These are phyloP conservation scores for Nasonovia ribisnigri DNA, from an alignment of 2,888 invertebrate genomes.

Conservation along the genomic window DNA sequence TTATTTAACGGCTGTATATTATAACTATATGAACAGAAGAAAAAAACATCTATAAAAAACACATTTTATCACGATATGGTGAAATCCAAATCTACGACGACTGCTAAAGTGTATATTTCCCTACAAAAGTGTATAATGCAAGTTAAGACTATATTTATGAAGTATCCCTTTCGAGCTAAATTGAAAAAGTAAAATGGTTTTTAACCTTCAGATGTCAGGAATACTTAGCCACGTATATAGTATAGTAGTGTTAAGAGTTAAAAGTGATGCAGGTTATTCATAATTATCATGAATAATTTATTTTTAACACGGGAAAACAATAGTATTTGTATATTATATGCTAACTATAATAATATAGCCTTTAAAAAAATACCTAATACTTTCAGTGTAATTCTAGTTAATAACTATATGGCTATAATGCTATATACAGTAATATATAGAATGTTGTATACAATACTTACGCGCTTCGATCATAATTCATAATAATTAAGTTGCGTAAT, in stretches of 20 bases:
- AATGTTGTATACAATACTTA: neutral
- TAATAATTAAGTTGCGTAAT: neutral
- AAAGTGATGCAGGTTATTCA: conserved; percentile 2
- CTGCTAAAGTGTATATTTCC: neutral
- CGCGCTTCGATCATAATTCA: neutral
- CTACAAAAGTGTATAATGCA: neutral
- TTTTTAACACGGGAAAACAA: conserved; percentile 57
- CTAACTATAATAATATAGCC: neutral
- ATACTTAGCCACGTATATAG: conserved; percentile 33
- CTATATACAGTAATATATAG: neutral
- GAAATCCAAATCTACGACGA: neutral
- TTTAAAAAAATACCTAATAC: neutral
- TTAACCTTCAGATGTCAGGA: conserved; percentile 43
- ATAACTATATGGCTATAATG: no score
- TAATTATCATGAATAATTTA: conserved; percentile 43
- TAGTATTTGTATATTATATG: neutral
- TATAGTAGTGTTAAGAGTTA: neutral
- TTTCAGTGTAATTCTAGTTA: neutral
- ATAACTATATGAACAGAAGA: neutral
- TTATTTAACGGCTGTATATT: neutral
- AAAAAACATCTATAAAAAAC: neutral
- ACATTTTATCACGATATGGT: conserved; percentile 3
- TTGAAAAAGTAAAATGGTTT: conserved; percentile 42
- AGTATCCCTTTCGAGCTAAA: conserved; percentile 23
- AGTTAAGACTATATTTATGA: neutral